Conservation (phyloP, 2,797 vertebrate species). For the Brotula barbata region DNA sequence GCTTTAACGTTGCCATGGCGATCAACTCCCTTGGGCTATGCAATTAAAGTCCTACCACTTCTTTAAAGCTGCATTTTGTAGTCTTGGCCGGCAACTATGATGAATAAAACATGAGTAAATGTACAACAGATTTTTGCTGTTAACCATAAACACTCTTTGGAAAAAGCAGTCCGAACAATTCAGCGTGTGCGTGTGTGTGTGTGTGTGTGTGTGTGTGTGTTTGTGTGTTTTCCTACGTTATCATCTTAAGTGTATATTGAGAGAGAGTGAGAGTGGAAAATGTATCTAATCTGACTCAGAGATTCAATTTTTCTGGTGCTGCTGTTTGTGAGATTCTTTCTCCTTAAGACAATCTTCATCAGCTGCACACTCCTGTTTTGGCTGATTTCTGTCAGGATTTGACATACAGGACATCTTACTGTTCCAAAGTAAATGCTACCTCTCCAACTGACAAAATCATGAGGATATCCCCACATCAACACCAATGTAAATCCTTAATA, state of each 20-base stretch:
- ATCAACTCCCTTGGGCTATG: constrained; percentile 71
- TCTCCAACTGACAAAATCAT: constrained; percentile 47
- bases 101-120: constrained; percentile 78
- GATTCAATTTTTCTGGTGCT: constrained; percentile 8
- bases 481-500: constrained; percentile 58
- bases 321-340: constrained; percentile 4
- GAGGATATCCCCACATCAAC: constrained; percentile 61
- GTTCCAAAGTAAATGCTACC: constrained; percentile 34
- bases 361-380: constrained; percentile 6
- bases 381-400: constrained; percentile 19
- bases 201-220: constrained; percentile 18
- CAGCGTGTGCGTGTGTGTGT: constrained; percentile 16
- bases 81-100: constrained; percentile 60
- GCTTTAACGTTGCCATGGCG: constrained; percentile 72
- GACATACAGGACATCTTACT: constrained; percentile 20
- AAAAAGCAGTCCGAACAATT: constrained; percentile 21
- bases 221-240: neutral
- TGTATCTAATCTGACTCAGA: constrained; percentile 11
- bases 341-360: constrained; percentile 19
- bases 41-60: constrained; percentile 76
- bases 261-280: neutral
- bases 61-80: constrained; percentile 74
- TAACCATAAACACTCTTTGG: constrained; percentile 52
- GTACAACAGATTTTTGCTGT: constrained; percentile 54
- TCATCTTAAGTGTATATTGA: constrained; percentile 22